phyloP scores from a whole-genome alignment of 2,888 invertebrate genomes.

The Icerya purchasi region DNA sequence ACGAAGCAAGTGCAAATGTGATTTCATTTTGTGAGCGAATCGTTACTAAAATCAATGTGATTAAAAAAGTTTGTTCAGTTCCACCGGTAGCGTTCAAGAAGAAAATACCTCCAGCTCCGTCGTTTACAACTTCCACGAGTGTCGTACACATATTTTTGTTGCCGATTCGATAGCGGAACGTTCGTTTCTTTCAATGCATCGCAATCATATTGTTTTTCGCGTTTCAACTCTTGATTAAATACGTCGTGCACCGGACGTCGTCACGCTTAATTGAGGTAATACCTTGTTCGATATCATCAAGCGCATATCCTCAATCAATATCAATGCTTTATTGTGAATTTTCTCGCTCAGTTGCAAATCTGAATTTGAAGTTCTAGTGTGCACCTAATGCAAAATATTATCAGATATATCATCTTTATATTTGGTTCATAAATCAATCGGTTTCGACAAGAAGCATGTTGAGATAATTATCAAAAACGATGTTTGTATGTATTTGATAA shows the following conservation, averaged over 20 bases:
- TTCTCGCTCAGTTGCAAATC: constrained; percentile 5
- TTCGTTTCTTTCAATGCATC: neutral
- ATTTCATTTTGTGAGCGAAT: too few species aligned
- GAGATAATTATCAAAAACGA: constrained; percentile 19
- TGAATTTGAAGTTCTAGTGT: constrained; percentile 8
- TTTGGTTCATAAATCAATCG: constrained; percentile 19
- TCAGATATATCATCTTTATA: constrained; percentile 19
- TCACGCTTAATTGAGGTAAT: constrained; percentile 4
- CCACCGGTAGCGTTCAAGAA: neutral
- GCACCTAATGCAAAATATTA: constrained; percentile 17
- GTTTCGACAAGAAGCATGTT: constrained; percentile 20
- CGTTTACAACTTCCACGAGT: neutral
- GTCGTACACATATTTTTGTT: neutral
- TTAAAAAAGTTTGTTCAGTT: neutral
- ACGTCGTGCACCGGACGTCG: neutral
- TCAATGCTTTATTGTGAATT: constrained; percentile 13
- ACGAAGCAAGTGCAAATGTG: neutral
- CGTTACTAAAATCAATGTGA: neutral
- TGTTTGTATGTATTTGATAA: neutral
- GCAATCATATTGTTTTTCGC: neutral
- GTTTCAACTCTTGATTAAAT: neutral
- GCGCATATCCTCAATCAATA: constrained; percentile 2
- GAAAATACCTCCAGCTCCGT: neutral
- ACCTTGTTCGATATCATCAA: constrained; percentile 5
- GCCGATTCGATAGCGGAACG: neutral